Conservation (phyloP, 2,797 vertebrate genomes). For the Podarcis siculus region DNA sequence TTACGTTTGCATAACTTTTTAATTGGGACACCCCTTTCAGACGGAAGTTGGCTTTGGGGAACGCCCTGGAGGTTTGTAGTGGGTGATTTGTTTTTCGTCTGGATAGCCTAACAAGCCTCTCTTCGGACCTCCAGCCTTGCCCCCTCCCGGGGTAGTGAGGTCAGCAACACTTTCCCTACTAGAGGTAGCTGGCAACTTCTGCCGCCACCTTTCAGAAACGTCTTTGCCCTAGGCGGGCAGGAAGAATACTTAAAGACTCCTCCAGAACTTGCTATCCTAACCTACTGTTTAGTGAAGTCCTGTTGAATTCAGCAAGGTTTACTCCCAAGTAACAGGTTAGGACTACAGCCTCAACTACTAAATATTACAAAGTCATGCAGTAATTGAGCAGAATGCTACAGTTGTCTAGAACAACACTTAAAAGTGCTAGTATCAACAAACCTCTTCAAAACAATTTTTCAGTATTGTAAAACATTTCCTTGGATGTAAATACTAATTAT, state of each 20-base stretch:
- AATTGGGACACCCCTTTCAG: not conserved
- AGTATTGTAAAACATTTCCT: not conserved
- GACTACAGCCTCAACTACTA: too few species aligned
- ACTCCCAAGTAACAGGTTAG: too few species aligned
- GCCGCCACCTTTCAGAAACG: slow-evolving; percentile 9
- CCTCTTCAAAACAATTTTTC: not conserved
- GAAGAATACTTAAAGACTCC: not conserved
- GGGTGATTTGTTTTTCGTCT: not conserved
- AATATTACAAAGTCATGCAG: not conserved
- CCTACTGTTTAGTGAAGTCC: too few species aligned
- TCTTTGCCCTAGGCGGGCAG: not conserved
- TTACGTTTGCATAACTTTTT: not conserved
- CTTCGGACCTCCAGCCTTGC: not conserved
- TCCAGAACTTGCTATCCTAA: not conserved
- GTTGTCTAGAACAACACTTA: not conserved
- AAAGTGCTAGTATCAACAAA: not conserved
- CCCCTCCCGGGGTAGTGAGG: not conserved
- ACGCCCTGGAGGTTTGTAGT: not conserved
- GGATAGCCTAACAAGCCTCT: not conserved
- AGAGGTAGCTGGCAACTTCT: not conserved
- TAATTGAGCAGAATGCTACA: not conserved
- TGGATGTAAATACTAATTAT: not conserved
- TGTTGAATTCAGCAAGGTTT: too few species aligned
- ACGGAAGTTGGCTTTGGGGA: not conserved
- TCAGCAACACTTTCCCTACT: not conserved